phyloP scores from a whole-genome alignment of 1,140 invertebrate species.

The Drosophila parvula region DNA sequence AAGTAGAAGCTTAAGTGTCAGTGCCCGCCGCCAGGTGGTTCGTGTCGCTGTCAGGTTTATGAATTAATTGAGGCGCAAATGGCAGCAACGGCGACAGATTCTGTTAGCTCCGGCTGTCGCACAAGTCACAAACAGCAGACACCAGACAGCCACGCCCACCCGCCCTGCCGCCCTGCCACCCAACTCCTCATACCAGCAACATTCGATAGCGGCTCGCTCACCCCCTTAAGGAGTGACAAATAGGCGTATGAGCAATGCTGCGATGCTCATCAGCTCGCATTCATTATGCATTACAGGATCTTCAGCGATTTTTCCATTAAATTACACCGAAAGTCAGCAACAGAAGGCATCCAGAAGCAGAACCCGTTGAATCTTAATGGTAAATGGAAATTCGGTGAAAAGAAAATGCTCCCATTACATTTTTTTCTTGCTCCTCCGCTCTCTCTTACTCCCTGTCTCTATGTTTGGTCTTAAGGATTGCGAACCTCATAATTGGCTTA shows the following conservation, averaged over 20 bases:
- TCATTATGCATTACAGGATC: slow-evolving; percentile 75
- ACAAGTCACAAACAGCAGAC: slow-evolving; percentile 44
- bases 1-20: slow-evolving; percentile 1
- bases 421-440: neutral
- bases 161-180: neutral
- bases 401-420: slow-evolving; percentile 23
- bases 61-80: slow-evolving; percentile 59
- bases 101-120: slow-evolving; percentile 38
- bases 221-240: slow-evolving; percentile 54
- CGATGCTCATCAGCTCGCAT: slow-evolving; percentile 59
- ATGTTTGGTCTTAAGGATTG: slow-evolving; percentile 14
- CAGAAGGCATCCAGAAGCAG: slow-evolving; percentile 16
- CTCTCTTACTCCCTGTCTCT: neutral
- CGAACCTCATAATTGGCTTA: slow-evolving; percentile 41
- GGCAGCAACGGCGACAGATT: slow-evolving; percentile 26
- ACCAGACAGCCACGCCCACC: slow-evolving; percentile 15
- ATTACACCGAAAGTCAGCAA: slow-evolving; percentile 65
- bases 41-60: slow-evolving; percentile 46
- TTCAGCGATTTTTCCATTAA: slow-evolving; percentile 74
- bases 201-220: neutral
- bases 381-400: slow-evolving; percentile 45
- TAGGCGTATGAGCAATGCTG: slow-evolving; percentile 66
- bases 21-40: slow-evolving; percentile 45
- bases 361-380: slow-evolving; percentile 20
- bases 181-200: neutral